A percentile compares a stretch with the other conserved stretches of the same genome.
Evolutionary conservation across 2,888 invertebrate species (phyloP).

Genomic region (Limenitis camilla): DNA sequence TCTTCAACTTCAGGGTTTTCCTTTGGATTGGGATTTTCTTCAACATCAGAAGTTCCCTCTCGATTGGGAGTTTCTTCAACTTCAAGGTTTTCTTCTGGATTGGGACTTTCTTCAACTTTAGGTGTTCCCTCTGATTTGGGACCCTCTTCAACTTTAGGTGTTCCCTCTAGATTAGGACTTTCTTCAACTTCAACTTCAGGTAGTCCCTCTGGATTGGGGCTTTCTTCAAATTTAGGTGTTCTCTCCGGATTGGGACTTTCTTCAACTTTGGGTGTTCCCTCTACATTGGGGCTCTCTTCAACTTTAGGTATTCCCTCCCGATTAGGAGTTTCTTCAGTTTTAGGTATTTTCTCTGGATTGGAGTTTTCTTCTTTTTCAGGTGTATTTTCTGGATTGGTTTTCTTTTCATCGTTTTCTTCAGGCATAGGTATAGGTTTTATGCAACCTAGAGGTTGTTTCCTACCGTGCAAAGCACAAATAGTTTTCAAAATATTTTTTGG

Average conservation of each 20-base stretch:
- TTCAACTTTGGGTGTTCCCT: not conserved
- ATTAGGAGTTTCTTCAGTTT: not conserved
- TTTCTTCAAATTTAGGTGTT: not conserved
- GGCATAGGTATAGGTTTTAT: slow-evolving; percentile 1
- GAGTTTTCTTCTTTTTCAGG: not conserved
- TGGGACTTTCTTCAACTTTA: not conserved
- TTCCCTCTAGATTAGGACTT: not conserved
- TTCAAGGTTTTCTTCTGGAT: not conserved
- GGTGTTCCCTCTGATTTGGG: not conserved
- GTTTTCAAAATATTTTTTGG: slow-evolving; percentile 20
- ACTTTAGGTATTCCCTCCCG: not conserved
- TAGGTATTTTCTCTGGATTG: not conserved
- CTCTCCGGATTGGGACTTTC: not conserved
- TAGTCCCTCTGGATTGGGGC: not conserved
- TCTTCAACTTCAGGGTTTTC: not conserved
- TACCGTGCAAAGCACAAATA: slow-evolving; percentile 19
- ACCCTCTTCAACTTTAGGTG: not conserved
- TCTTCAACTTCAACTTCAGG: not conserved
- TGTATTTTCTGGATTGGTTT: not conserved
- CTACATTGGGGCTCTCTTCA: not conserved
- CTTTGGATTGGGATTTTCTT: not conserved
- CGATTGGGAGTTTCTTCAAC: not conserved
- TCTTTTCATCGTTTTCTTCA: not conserved
- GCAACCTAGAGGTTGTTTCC: slow-evolving; percentile 19
- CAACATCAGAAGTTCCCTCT: not conserved